Conservation (phyloP, 2,797 vertebrate genomes). For the Platyrinchus mystaceus region DNA sequence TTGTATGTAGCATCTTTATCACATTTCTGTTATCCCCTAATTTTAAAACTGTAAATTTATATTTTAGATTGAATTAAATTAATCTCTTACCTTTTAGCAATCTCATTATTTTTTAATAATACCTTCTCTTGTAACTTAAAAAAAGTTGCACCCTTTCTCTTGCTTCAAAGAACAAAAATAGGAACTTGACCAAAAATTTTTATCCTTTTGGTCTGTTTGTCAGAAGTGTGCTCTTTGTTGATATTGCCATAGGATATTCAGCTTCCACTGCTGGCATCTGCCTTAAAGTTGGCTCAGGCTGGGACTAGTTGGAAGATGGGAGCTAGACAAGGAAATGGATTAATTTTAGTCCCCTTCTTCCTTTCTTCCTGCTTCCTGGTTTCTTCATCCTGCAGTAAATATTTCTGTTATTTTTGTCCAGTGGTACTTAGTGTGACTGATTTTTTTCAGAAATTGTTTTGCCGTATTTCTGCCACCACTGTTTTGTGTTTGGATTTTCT, state of each 20-base stretch:
- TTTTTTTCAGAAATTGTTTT: neutral
- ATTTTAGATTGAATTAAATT: neutral
- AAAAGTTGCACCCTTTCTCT: neutral
- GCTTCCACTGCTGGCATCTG: constrained; percentile 33
- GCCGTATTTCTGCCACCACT: neutral
- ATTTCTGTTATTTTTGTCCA: neutral
- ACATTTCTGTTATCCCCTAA: neutral
- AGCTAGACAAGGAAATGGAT: neutral
- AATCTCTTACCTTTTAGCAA: neutral
- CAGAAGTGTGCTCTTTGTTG: neutral
- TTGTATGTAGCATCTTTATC: neutral
- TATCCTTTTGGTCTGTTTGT: neutral
- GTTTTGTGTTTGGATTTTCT: neutral
- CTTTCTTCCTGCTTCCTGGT: neutral
- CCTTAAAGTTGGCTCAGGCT: neutral
- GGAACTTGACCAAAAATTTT: neutral
- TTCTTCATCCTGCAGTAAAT: neutral
- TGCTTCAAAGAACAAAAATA: neutral
- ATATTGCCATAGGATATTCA: neutral
- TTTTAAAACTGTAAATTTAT: neutral
- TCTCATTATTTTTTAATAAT: neutral
- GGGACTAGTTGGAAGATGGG: neutral
- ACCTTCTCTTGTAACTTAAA: neutral
- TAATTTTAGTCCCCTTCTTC: neutral
- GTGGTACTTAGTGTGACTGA: neutral